Conservation (phyloP, 2,113 vertebrate species). For the Hassar affinis region DNA sequence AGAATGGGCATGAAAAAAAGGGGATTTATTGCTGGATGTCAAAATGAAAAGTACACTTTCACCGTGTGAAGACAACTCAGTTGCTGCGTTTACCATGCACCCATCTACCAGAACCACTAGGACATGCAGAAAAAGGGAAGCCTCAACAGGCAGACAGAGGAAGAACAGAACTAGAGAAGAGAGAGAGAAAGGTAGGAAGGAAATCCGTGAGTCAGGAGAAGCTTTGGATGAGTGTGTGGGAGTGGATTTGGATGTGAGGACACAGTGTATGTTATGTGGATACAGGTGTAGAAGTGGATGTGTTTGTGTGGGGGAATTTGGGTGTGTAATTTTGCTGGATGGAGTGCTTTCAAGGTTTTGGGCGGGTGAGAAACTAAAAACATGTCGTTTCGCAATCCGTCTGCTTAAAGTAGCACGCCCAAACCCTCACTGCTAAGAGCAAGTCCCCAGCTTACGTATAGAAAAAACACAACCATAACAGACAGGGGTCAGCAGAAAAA, state of each 20-base stretch:
- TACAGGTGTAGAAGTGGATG: slow-evolving; percentile 23
- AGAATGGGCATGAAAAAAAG: slow-evolving; percentile 76
- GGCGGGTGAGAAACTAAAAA: slow-evolving; percentile 35
- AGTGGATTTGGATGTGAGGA: slow-evolving; percentile 23
- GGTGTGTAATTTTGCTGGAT: slow-evolving; percentile 37
- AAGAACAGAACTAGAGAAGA: slow-evolving; percentile 42
- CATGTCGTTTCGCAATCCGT: slow-evolving; percentile 63
- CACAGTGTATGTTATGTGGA: slow-evolving; percentile 39
- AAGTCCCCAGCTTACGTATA: slow-evolving; percentile 68
- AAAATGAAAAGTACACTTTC: slow-evolving; percentile 87
- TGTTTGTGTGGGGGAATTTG: slow-evolving; percentile 19
- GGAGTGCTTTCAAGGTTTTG: slow-evolving; percentile 34
- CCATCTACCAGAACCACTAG: slow-evolving; percentile 98
- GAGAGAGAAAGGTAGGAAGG: slow-evolving; percentile 19
- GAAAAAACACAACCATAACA: slow-evolving; percentile 52
- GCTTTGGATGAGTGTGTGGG: slow-evolving; percentile 34
- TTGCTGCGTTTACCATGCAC: slow-evolving; percentile 98
- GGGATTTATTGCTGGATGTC: slow-evolving; percentile 97
- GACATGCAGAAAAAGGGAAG: slow-evolving; percentile 85
- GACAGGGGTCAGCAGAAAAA: slow-evolving; percentile 28
- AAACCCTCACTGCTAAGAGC: slow-evolving; percentile 65
- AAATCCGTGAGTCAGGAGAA: slow-evolving; percentile 34
- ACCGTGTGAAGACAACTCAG: slow-evolving; percentile 88
- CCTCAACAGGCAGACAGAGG: slow-evolving; percentile 44
- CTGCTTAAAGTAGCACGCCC: slow-evolving; percentile 70